These are phyloP conservation scores for Grapholita molesta DNA, from an alignment of 1,140 invertebrate genomes.

Conservation along the genomic window DNA sequence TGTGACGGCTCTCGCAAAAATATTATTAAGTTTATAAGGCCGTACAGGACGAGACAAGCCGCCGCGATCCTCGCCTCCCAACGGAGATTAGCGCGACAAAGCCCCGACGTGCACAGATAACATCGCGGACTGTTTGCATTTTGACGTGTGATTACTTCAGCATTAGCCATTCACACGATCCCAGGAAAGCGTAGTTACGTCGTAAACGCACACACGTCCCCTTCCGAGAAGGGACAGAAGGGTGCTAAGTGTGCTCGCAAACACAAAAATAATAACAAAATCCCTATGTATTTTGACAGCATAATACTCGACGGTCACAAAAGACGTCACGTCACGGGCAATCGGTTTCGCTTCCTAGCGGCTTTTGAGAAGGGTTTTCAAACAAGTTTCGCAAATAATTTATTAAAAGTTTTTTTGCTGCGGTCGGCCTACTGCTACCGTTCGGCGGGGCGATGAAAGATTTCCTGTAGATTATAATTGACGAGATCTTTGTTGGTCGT, in stretches of 20 bases:
- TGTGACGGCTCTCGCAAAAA: conserved; percentile 66
- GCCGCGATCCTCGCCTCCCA: conserved; percentile 22
- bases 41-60: conserved; percentile 4
- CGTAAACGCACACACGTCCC: conserved; percentile 48
- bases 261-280: conserved; percentile 78
- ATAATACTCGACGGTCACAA: conserved; percentile 73
- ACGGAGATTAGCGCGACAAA: conserved; percentile 21
- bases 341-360: conserved; percentile 68
- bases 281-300: conserved; percentile 75
- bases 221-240: conserved; percentile 66
- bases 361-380: conserved; percentile 66
- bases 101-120: not conserved
- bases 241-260: conserved; percentile 73
- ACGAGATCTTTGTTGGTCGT: conserved; percentile 71
- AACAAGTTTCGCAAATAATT: conserved; percentile 75
- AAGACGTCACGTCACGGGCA: conserved; percentile 69
- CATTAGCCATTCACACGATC: conserved; percentile 64
- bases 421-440: conserved; percentile 60
- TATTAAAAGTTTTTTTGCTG: conserved; percentile 71
- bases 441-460: conserved; percentile 66
- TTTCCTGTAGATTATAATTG: conserved; percentile 72
- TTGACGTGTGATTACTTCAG: conserved; percentile 2
- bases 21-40: conserved; percentile 69
- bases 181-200: conserved; percentile 55
- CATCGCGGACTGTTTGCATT: conserved; percentile 45